Evolutionary conservation across 2,797 vertebrate species (phyloP).

Genomic region (Poecilia velifera): DNA sequence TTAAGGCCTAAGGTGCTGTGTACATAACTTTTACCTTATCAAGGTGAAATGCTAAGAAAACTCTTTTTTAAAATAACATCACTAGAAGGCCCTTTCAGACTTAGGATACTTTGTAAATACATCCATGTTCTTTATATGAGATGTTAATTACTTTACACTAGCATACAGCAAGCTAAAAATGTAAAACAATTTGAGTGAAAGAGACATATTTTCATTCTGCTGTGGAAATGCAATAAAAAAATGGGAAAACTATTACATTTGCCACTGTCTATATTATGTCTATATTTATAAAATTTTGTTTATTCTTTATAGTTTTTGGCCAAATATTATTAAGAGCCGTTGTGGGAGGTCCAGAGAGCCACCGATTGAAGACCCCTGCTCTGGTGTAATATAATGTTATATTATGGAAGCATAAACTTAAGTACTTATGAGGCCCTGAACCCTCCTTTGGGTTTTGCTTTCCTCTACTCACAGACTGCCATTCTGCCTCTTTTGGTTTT

Average conservation of each 20-base stretch:
- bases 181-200: background rate
- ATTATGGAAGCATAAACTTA: background rate
- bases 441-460: background rate
- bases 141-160: background rate
- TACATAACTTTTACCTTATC: background rate
- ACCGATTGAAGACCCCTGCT: too few relatives aligned
- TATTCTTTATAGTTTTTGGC: too few relatives aligned
- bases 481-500: background rate
- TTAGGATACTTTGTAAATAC: background rate
- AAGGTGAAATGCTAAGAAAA: background rate
- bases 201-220: background rate
- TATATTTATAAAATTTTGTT: too few relatives aligned
- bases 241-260: too few relatives aligned
- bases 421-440: background rate
- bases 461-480: background rate
- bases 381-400: background rate
- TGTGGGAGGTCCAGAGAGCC: too few relatives aligned
- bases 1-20: background rate
- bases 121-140: background rate
- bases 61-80: too few relatives aligned
- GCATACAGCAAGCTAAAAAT: background rate
- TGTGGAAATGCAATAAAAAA: too few relatives aligned
- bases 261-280: too few relatives aligned
- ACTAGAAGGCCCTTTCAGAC: too few relatives aligned
- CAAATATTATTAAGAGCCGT: too few relatives aligned